phyloP scores from a whole-genome alignment of 35 echinoderm and acorn worm genomes.

The Lytechinus variegatus region DNA sequence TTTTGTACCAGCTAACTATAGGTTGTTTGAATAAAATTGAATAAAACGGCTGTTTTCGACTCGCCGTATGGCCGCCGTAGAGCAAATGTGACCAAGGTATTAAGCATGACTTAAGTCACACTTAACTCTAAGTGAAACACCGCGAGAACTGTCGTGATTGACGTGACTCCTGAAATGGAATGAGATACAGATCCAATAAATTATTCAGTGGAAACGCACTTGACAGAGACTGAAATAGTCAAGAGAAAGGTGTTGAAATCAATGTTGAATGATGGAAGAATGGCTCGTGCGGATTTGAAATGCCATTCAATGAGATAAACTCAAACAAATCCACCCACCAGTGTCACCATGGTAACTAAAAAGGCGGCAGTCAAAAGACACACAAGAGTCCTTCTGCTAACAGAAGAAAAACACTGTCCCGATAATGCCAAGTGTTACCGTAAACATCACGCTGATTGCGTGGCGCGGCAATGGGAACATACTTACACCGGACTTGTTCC shows the following conservation, averaged over 20 bases:
- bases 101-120: too few relatives aligned
- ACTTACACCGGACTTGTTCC: neutral
- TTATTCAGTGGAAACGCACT: neutral
- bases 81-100: too few relatives aligned
- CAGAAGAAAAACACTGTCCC: neutral
- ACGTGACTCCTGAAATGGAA: neutral
- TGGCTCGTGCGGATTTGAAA: neutral
- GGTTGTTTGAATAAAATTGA: too few relatives aligned
- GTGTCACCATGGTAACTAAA: neutral
- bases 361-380: neutral
- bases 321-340: conserved; percentile 17
- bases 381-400: neutral
- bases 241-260: neutral
- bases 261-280: neutral
- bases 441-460: neutral
- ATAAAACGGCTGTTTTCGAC: too few relatives aligned
- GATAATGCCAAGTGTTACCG: neutral
- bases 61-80: too few relatives aligned
- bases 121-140: too few relatives aligned
- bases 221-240: neutral
- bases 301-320: neutral
- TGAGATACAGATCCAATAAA: neutral
- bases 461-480: neutral
- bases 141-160: neutral
- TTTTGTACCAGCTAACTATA: too few relatives aligned